Conservation (phyloP, 2,797 vertebrate genomes). For the Cephalopachus bancanus region DNA sequence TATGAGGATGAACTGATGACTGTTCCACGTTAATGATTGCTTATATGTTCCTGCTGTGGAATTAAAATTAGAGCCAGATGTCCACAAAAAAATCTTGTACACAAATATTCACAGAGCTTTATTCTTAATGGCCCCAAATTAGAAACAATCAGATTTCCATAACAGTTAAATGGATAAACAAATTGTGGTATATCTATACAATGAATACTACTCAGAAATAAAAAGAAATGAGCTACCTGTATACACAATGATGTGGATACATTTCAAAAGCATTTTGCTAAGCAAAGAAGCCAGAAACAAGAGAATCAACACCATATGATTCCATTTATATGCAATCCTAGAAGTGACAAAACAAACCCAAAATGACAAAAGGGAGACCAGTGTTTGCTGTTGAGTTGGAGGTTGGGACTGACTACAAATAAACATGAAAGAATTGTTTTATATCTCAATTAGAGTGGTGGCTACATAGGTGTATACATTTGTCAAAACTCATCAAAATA, state of each 20-base stretch:
- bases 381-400: background rate
- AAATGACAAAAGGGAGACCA: background rate
- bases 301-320: background rate
- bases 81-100: constrained; percentile 6
- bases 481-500: background rate
- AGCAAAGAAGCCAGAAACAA: background rate
- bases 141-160: constrained; percentile 8
- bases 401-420: background rate
- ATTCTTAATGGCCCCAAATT: background rate
- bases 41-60: background rate
- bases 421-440: background rate
- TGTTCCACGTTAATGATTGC: constrained; percentile 8
- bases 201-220: background rate
- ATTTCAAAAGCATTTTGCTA: background rate
- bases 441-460: background rate
- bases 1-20: background rate
- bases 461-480: background rate
- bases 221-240: background rate
- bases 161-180: background rate
- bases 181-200: background rate
- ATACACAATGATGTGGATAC: background rate
- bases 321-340: background rate
- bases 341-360: background rate
- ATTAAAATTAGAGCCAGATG: constrained; percentile 54
- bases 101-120: background rate